These are phyloP conservation scores for Bellardia pandia DNA, from an alignment of 2,888 invertebrate genomes.

Conservation along the genomic window DNA sequence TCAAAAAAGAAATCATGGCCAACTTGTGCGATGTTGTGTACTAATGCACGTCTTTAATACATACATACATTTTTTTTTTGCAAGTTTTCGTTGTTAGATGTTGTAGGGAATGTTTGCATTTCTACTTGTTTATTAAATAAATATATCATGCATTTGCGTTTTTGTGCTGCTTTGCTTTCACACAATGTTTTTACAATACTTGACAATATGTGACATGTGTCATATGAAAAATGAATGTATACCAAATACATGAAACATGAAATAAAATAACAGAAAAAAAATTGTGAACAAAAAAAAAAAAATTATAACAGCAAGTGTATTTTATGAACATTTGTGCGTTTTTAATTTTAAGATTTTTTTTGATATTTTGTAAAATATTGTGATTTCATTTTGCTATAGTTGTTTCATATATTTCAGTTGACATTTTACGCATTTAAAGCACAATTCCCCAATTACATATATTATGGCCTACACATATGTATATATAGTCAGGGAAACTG, in stretches of 20 bases:
- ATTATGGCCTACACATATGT: conserved; percentile 50
- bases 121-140: conserved; percentile 50
- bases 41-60: too few relatives aligned
- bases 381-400: conserved; percentile 36
- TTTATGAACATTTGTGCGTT: conserved; percentile 63
- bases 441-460: conserved; percentile 73
- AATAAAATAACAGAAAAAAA: too few relatives aligned
- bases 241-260: conserved; percentile 25
- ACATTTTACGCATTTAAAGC: conserved; percentile 73
- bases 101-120: neutral
- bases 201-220: conserved; percentile 71
- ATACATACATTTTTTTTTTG: neutral
- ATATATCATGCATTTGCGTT: conserved; percentile 55
- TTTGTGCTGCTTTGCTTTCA: conserved; percentile 3
- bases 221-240: conserved; percentile 62
- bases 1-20: too few relatives aligned
- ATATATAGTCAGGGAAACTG: neutral
- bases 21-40: too few relatives aligned
- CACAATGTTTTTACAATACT: conserved; percentile 63
- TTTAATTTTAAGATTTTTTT: conserved; percentile 17
- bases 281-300: conserved; percentile 1
- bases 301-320: conserved; percentile 54
- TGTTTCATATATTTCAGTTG: conserved; percentile 39
- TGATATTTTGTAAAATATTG: conserved; percentile 45
- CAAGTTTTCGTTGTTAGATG: conserved; percentile 20